A percentile compares a stretch with the other conserved stretches of the same genome.
Evolutionary conservation across 2,888 invertebrate species (phyloP).

Genomic region (Hesperia comma): DNA sequence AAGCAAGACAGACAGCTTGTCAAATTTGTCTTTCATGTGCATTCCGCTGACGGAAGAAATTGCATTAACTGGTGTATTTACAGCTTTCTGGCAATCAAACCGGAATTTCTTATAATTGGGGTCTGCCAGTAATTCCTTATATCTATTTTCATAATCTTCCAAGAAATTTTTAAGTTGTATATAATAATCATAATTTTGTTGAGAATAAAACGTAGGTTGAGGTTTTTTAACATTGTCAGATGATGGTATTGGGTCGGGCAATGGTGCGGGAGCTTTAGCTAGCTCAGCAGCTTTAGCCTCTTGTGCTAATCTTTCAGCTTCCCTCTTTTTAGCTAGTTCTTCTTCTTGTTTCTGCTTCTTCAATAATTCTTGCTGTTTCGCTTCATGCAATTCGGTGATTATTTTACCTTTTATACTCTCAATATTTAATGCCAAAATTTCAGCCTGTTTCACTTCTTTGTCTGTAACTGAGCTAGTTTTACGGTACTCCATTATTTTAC

Average conservation of each 20-base stretch:
- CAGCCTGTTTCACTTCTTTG: slow-evolving; percentile 83
- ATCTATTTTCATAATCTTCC: slow-evolving; percentile 83
- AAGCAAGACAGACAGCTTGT: slow-evolving; percentile 88
- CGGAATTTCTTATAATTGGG: slow-evolving; percentile 88
- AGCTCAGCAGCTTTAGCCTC: slow-evolving; percentile 49
- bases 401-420: slow-evolving; percentile 77
- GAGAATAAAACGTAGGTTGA: slow-evolving; percentile 76
- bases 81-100: slow-evolving; percentile 93
- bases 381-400: slow-evolving; percentile 61
- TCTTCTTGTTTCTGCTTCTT: slow-evolving; percentile 61
- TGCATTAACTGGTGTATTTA: slow-evolving; percentile 94
- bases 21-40: slow-evolving; percentile 89
- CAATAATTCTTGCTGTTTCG: slow-evolving; percentile 56
- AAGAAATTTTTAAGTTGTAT: slow-evolving; percentile 83
- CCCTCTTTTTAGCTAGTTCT: slow-evolving; percentile 52
- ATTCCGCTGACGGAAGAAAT: slow-evolving; percentile 89
- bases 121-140: slow-evolving; percentile 85
- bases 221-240: slow-evolving; percentile 41
- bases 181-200: slow-evolving; percentile 80
- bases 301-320: slow-evolving; percentile 58
- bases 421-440: slow-evolving; percentile 72
- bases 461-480: slow-evolving; percentile 72
- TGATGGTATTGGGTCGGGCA: background rate
- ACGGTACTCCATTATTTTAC: slow-evolving; percentile 72
- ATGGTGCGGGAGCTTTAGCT: slow-evolving; percentile 42